Evolutionary conservation across 64 coral and sea anemone genomes (phyloP).

Genomic region (Stichodactyla helianthus): DNA sequence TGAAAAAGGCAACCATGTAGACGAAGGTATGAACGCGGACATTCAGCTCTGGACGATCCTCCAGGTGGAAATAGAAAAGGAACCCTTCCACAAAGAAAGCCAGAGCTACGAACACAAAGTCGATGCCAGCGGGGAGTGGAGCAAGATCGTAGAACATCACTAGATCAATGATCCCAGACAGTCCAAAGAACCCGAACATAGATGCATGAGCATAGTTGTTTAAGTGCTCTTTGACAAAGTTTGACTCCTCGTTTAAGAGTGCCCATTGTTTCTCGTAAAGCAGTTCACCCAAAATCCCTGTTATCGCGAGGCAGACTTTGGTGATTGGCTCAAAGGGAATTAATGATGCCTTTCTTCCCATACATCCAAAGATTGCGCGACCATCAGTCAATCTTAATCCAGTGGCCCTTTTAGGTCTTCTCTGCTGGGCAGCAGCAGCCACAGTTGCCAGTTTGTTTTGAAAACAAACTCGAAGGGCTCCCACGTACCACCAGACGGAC

Average conservation of each 20-base stretch:
- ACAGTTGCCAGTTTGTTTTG: background rate
- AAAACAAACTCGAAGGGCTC: background rate
- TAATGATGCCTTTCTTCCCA: background rate
- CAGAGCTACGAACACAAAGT: constrained; percentile 39
- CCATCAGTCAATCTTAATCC: background rate
- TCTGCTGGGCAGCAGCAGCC: background rate
- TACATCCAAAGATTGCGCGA: background rate
- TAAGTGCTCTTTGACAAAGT: constrained; percentile 28
- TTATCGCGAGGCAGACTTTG: constrained; percentile 33
- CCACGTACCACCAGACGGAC: constrained; percentile 57
- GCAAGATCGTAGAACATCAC: constrained; percentile 28
- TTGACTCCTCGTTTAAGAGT: constrained; percentile 33
- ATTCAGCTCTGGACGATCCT: constrained; percentile 59
- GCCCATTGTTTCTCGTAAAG: background rate
- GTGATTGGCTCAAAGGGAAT: constrained; percentile 63
- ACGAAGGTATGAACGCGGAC: constrained; percentile 77
- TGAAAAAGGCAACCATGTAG: constrained; percentile 59
- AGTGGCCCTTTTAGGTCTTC: background rate
- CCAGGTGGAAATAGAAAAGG: constrained; percentile 72
- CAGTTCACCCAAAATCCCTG: constrained; percentile 47
- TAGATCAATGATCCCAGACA: constrained; percentile 62
- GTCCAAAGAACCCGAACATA: constrained; percentile 82
- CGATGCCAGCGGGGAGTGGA: constrained; percentile 45
- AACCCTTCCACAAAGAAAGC: constrained; percentile 72
- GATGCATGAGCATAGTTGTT: constrained; percentile 68